These are phyloP conservation scores for Metridium senile DNA, from an alignment of 92 coral and sea anemone genomes.

Conservation along the genomic window DNA sequence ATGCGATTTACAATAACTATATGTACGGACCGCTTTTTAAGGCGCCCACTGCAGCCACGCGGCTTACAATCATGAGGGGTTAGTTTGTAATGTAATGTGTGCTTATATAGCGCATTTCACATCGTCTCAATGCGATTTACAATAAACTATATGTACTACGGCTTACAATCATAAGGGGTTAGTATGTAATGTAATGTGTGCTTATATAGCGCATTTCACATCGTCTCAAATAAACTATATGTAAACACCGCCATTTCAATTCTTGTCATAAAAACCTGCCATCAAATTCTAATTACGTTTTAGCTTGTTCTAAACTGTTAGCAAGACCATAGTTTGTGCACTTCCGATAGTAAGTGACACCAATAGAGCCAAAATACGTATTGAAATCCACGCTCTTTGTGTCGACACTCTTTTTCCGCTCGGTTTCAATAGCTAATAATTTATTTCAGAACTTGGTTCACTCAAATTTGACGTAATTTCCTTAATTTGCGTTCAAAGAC, in stretches of 20 bases:
- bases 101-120: too few species aligned
- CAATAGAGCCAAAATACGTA: conserved; percentile 14
- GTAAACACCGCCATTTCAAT: neutral
- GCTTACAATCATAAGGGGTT: too few species aligned
- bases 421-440: conserved; percentile 62
- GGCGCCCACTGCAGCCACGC: too few species aligned
- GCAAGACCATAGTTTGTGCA: conserved; percentile 42
- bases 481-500: neutral
- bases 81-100: neutral
- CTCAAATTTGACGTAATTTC: conserved; percentile 2
- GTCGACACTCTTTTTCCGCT: conserved; percentile 56
- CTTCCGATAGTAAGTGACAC: conserved; percentile 77
- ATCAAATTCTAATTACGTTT: conserved; percentile 63
- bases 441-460: neutral
- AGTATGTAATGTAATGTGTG: too few species aligned
- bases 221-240: too few species aligned
- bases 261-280: conserved; percentile 5
- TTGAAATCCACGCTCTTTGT: conserved; percentile 43
- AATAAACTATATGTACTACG: too few species aligned
- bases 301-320: conserved; percentile 18
- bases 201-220: too few species aligned
- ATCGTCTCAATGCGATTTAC: too few species aligned
- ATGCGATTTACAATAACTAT: neutral
- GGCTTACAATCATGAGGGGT: neutral
- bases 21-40: too few species aligned